Conservation (phyloP, 2,797 vertebrate species). For the Chaetophractus vellerosus region DNA sequence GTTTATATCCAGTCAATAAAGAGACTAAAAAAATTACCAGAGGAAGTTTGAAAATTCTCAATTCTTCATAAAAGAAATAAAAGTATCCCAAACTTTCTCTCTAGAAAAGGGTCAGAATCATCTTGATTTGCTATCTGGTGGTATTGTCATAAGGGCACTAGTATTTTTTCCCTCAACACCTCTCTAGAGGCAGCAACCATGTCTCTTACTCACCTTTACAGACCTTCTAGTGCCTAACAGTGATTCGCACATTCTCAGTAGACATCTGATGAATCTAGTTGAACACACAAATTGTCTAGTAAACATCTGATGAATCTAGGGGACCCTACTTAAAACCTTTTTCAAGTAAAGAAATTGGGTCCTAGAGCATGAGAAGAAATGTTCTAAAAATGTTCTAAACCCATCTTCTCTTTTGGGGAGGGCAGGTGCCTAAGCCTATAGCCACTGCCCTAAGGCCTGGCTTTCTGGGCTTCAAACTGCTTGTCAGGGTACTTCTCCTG, state of each 20-base stretch:
- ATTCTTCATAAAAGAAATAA: slow-evolving; percentile 57
- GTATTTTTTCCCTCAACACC: background rate
- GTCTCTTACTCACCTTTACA: background rate
- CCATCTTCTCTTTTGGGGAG: background rate
- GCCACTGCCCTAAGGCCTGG: background rate
- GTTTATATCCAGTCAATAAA: slow-evolving; percentile 42
- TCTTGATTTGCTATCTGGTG: slow-evolving; percentile 2
- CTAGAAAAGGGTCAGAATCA: slow-evolving; percentile 21
- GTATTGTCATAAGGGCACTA: background rate
- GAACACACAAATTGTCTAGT: no score
- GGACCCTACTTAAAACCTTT: background rate
- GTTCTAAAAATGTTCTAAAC: slow-evolving; percentile 7
- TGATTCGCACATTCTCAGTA: background rate
- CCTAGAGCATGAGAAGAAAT: background rate
- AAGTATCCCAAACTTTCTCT: slow-evolving; percentile 26
- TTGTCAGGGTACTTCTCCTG: background rate
- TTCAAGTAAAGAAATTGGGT: background rate
- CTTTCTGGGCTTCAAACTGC: background rate
- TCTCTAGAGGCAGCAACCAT: background rate
- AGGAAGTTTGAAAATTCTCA: slow-evolving; percentile 44
- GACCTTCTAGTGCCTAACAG: background rate
- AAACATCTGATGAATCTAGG: background rate
- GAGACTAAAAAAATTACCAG: slow-evolving; percentile 29
- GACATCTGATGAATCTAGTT: background rate
- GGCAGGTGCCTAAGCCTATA: background rate